These are phyloP conservation scores for Stylophora pistillata DNA, from an alignment of 64 coral and sea anemone genomes.

Conservation along the genomic window DNA sequence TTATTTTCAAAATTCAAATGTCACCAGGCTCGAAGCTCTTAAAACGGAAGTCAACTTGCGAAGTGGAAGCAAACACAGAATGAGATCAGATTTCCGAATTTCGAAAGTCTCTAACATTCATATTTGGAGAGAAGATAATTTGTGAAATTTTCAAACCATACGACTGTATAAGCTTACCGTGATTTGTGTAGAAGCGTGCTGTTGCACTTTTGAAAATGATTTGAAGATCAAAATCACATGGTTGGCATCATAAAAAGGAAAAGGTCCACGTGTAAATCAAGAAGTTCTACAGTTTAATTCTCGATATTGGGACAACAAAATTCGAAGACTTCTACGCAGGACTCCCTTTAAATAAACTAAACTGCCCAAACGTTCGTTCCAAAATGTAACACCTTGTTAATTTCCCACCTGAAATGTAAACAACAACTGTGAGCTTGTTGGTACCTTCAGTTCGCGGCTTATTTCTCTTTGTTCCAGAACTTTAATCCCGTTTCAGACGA, in stretches of 20 bases:
- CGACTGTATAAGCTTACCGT: not conserved
- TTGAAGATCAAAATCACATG: not conserved
- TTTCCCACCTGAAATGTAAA: constrained; percentile 45
- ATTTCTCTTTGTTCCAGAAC: not conserved
- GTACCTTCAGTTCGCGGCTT: constrained; percentile 1
- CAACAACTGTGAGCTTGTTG: constrained; percentile 4
- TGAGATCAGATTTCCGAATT: not conserved
- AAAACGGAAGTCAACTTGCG: not conserved
- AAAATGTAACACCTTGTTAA: constrained; percentile 11
- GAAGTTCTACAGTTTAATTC: not conserved
- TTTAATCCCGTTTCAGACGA: not conserved
- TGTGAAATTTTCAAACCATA: not conserved
- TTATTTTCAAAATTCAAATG: not conserved
- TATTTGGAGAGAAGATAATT: not conserved
- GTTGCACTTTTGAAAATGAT: not conserved
- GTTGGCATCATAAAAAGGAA: not conserved
- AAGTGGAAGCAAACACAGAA: not conserved
- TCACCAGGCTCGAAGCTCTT: not conserved
- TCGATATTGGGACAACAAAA: constrained; percentile 10
- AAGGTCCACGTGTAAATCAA: not conserved
- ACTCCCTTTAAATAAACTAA: not conserved
- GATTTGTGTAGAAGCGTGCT: not conserved
- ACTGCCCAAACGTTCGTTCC: not conserved
- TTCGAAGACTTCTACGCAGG: not conserved
- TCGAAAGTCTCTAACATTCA: not conserved